Conservation (phyloP, 2,888 invertebrate genomes). For the Gymnoscelis rufifasciata region DNA sequence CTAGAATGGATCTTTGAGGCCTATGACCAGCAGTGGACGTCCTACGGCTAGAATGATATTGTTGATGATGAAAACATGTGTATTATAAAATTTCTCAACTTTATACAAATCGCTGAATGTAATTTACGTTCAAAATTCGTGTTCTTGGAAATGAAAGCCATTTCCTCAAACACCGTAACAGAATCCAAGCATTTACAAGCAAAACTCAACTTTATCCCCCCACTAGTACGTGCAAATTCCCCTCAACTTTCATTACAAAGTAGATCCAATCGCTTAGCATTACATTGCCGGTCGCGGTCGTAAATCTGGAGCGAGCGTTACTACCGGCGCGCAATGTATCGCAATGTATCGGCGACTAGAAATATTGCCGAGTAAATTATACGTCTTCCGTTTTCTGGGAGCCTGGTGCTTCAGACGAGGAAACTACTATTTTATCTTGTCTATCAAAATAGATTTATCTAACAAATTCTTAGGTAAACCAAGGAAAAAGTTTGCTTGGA, state of each 20-base stretch:
- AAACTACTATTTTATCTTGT: not conserved
- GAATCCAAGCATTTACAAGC: too few relatives aligned
- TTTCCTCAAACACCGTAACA: too few relatives aligned
- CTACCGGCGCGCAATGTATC: constrained; percentile 22
- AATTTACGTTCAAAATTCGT: not conserved
- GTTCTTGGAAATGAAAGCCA: not conserved
- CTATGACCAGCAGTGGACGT: too few relatives aligned
- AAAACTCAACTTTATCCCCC: too few relatives aligned
- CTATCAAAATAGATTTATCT: not conserved
- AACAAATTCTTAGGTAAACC: too few relatives aligned
- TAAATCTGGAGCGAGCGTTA: constrained; percentile 23
- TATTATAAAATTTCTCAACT: too few relatives aligned
- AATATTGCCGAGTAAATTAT: constrained; percentile 15
- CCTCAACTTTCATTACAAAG: constrained; percentile 6
- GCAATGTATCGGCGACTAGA: constrained; percentile 20
- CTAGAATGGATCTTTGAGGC: too few relatives aligned
- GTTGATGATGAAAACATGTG: too few relatives aligned
- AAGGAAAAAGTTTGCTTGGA: too few relatives aligned
- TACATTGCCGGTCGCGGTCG: constrained; percentile 21
- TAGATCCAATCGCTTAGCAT: constrained; percentile 21
- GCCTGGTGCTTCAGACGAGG: constrained; percentile 9
- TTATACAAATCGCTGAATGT: too few relatives aligned
- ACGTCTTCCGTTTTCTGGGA: constrained; percentile 9
- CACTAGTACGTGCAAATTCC: too few relatives aligned
- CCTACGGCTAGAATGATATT: too few relatives aligned